A percentile compares a stretch with the other conserved stretches of the same genome.
Conservation (phyloP, 2,797 vertebrate genomes). For the Pelodytes ibericus region DNA sequence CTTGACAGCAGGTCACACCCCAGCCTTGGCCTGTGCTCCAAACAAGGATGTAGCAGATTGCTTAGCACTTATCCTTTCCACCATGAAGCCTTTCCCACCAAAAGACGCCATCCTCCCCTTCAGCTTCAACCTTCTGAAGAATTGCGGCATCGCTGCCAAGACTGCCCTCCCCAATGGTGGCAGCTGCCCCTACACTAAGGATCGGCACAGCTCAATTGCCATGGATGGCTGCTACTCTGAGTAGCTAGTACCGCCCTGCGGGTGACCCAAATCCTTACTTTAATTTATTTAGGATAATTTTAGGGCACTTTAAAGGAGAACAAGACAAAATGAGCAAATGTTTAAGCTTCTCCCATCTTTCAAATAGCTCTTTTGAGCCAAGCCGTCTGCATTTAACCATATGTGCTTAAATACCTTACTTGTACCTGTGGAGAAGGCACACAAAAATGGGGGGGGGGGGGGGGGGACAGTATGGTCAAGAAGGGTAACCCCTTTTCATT, state of each 20-base stretch:
- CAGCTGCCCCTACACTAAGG: slow-evolving; percentile 80
- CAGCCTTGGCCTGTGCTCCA: slow-evolving; percentile 93
- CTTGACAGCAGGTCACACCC: slow-evolving; percentile 83
- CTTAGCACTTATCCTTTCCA: slow-evolving; percentile 96
- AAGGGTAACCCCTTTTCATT: slow-evolving; percentile 8
- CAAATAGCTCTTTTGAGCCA: slow-evolving; percentile 32
- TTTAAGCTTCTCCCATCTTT: slow-evolving; percentile 36
- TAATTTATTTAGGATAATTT: slow-evolving; percentile 82
- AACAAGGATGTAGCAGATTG: slow-evolving; percentile 97
- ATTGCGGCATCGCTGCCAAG: slow-evolving; percentile 85
- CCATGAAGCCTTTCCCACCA: slow-evolving; percentile 97
- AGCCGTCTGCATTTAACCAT: slow-evolving; percentile 45
- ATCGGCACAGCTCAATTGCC: slow-evolving; percentile 78
- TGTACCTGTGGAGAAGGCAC: slow-evolving; percentile 28
- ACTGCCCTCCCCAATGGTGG: slow-evolving; percentile 83
- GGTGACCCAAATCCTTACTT: slow-evolving; percentile 75
- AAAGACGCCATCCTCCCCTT: slow-evolving; percentile 86
- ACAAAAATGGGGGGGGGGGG: slow-evolving; percentile 10
- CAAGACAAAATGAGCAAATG: slow-evolving; percentile 65
- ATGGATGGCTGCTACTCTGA: slow-evolving; percentile 94
- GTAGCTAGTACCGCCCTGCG: slow-evolving; percentile 67
- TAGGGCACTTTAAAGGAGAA: slow-evolving; percentile 84
- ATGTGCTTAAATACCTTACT: slow-evolving; percentile 44
- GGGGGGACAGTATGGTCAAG: not conserved
- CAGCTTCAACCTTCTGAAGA: slow-evolving; percentile 90